Evolutionary conservation across 2,888 invertebrate genomes (phyloP).

Genomic region (Ashinkailepas kermadecensis): DNA sequence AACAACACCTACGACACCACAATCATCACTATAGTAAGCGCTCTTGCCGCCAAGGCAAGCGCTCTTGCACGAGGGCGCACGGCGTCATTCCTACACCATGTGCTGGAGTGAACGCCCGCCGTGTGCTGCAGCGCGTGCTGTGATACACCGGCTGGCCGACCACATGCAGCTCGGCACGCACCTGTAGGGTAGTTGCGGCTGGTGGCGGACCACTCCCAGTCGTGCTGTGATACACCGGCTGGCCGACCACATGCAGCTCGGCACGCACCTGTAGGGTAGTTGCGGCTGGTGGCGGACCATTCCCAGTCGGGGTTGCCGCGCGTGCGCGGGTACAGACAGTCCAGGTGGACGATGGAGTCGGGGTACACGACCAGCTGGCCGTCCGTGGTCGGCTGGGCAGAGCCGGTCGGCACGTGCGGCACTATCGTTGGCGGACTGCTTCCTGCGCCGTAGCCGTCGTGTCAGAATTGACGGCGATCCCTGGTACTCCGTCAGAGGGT

Average conservation of each 20-base stretch:
- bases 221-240: slow-evolving; percentile 37
- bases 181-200: slow-evolving; percentile 70
- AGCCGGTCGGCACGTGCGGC: slow-evolving; percentile 13
- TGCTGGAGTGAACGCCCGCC: too few species aligned
- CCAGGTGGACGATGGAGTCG: slow-evolving; percentile 68
- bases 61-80: too few species aligned
- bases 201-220: slow-evolving; percentile 81
- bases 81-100: too few species aligned
- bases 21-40: too few species aligned
- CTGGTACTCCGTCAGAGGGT: not conserved
- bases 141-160: too few species aligned
- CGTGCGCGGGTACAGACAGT: slow-evolving; percentile 67
- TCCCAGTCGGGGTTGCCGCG: slow-evolving; percentile 79
- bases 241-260: too few species aligned
- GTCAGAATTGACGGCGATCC: not conserved
- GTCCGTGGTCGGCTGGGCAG: not conserved
- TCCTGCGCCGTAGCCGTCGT: too few species aligned
- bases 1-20: too few species aligned
- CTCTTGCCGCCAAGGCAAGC: too few species aligned
- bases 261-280: slow-evolving; percentile 62
- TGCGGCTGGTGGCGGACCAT: slow-evolving; percentile 72
- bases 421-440: not conserved
- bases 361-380: slow-evolving; percentile 61
- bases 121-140: too few species aligned
- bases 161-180: slow-evolving; percentile 37